These are phyloP conservation scores for Egretta garzetta DNA, from an alignment of 2,113 vertebrate genomes.

Conservation along the genomic window DNA sequence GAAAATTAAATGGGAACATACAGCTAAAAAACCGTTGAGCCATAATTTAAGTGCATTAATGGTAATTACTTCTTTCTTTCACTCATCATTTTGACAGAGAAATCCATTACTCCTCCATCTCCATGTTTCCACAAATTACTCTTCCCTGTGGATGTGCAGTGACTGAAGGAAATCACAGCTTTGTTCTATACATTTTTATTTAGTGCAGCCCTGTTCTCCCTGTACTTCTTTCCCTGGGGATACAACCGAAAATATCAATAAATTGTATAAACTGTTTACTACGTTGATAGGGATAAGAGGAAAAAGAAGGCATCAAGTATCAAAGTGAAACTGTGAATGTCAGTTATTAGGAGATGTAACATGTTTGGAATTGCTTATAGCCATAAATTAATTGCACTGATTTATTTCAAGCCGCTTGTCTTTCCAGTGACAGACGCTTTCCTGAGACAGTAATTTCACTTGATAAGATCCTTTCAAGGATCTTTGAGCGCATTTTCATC, in stretches of 20 bases:
- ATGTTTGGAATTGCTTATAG: neutral
- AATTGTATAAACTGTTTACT: neutral
- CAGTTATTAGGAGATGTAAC: neutral
- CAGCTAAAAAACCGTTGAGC: slow-evolving; percentile 67
- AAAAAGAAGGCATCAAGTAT: neutral
- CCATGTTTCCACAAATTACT: slow-evolving; percentile 76
- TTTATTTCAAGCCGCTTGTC: slow-evolving; percentile 15
- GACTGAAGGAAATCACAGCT: slow-evolving; percentile 61
- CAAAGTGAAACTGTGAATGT: neutral
- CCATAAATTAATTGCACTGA: neutral
- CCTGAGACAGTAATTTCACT: neutral
- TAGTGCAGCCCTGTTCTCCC: neutral
- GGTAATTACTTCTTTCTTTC: slow-evolving; percentile 89
- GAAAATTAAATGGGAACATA: slow-evolving; percentile 75
- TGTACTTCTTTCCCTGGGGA: neutral
- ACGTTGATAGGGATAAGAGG: neutral
- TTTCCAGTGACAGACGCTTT: neutral
- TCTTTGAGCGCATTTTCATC: neutral
- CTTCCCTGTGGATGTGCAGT: slow-evolving; percentile 69
- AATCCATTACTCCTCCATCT: slow-evolving; percentile 88
- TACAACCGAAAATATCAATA: neutral
- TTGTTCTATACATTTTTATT: slow-evolving; percentile 47
- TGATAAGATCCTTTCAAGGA: neutral
- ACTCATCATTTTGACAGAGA: slow-evolving; percentile 92
- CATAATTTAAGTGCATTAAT: slow-evolving; percentile 90